A percentile compares a stretch with the other conserved stretches of the same genome.
phyloP scores from a whole-genome alignment of 2,888 invertebrate genomes.

The Hemicrepidius hirtus region DNA sequence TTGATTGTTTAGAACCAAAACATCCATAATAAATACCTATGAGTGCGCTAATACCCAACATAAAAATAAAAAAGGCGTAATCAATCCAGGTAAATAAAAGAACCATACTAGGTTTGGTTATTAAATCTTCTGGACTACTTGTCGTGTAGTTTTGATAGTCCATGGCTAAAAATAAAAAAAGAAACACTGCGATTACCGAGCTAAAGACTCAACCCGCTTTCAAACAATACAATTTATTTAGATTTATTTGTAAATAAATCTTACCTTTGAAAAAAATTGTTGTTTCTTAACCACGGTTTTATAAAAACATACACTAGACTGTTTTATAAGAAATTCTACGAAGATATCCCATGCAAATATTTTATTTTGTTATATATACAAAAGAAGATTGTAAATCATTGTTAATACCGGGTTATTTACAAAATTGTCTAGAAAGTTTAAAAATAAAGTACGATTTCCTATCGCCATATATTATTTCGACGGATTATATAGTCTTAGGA shows the following conservation, averaged over 20 bases:
- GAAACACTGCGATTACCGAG: too few relatives aligned
- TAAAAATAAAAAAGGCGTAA: slow-evolving; percentile 62
- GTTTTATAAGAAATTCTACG: too few relatives aligned
- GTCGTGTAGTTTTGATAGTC: background rate
- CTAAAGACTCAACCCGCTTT: too few relatives aligned
- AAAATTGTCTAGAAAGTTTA: background rate
- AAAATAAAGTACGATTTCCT: background rate
- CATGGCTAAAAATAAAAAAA: background rate
- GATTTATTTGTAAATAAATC: too few relatives aligned
- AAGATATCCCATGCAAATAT: too few relatives aligned
- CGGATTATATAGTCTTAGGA: background rate
- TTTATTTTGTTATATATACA: background rate
- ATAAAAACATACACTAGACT: too few relatives aligned
- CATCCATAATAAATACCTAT: slow-evolving; percentile 72
- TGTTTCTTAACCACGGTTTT: too few relatives aligned
- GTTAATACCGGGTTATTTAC: background rate
- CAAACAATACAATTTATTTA: too few relatives aligned
- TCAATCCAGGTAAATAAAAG: slow-evolving; percentile 48
- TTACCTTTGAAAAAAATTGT: too few relatives aligned
- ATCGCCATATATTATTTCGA: too few relatives aligned
- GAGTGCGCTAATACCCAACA: slow-evolving; percentile 66
- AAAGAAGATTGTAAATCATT: background rate
- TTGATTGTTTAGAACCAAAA: slow-evolving; percentile 76
- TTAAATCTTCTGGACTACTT: background rate
- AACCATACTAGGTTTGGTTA: background rate